Evolutionary conservation across 1,140 invertebrate genomes (phyloP).

Genomic region (Eufriesea mexicana): DNA sequence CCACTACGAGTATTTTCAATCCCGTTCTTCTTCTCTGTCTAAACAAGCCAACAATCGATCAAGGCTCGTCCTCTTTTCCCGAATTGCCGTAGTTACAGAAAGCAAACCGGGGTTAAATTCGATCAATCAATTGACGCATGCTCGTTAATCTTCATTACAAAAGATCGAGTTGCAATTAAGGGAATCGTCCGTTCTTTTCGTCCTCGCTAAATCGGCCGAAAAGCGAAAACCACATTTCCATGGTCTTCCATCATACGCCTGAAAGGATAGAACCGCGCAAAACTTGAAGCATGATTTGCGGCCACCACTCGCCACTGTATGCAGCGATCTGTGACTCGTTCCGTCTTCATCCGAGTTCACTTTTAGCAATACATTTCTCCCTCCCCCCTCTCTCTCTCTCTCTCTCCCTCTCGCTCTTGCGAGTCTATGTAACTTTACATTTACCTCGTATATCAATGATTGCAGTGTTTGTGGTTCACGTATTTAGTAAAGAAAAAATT

Average conservation of each 20-base stretch:
- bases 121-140: slow-evolving; percentile 39
- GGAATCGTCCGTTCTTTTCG: slow-evolving; percentile 40
- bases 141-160: slow-evolving; percentile 62
- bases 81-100: neutral
- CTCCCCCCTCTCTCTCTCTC: no score
- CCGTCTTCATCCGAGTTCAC: neutral
- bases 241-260: slow-evolving; percentile 46
- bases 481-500: no score
- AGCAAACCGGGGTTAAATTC: slow-evolving; percentile 16
- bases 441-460: no score
- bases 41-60: neutral
- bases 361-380: neutral
- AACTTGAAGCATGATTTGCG: slow-evolving; percentile 46
- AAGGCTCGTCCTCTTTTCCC: neutral
- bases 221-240: slow-evolving; percentile 10
- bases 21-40: neutral
- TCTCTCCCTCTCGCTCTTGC: neutral
- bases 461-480: no score
- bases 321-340: neutral
- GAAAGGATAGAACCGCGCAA: slow-evolving; percentile 16
- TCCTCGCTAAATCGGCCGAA: slow-evolving; percentile 24
- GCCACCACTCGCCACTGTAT: neutral
- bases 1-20: neutral
- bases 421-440: no score
- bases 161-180: slow-evolving; percentile 61